Evolutionary conservation across 1,140 invertebrate species (phyloP).

Genomic region (Scaptomyza graminum): DNA sequence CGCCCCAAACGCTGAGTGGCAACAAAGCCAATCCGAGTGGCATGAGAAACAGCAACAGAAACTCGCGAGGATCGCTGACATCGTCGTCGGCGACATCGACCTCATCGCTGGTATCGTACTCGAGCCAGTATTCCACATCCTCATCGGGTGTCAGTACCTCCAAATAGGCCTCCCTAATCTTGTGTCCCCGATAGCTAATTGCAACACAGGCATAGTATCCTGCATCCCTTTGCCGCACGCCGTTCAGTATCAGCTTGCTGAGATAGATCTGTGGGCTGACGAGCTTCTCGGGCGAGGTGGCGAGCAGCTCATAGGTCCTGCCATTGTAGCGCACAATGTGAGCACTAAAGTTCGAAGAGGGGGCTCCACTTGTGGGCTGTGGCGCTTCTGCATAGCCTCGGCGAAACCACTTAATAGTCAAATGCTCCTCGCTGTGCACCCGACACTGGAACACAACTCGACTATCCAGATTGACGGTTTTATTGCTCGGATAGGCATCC

Average conservation of each 20-base stretch:
- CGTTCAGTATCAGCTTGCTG: conserved; percentile 77
- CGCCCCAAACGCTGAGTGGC: conserved; percentile 69
- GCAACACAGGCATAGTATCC: conserved; percentile 79
- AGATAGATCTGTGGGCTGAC: conserved; percentile 70
- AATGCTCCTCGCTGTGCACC: conserved; percentile 74
- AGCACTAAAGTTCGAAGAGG: conserved; percentile 58
- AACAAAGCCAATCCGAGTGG: conserved; percentile 71
- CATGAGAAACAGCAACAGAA: conserved; percentile 75
- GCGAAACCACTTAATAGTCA: conserved; percentile 79
- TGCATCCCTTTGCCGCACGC: conserved; percentile 57
- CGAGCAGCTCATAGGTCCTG: conserved; percentile 65
- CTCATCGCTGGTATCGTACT: conserved; percentile 59
- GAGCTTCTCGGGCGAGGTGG: conserved; percentile 62
- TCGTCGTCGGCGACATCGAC: neutral
- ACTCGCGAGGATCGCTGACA: conserved; percentile 59
- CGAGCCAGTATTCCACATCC: conserved; percentile 64
- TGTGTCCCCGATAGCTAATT: conserved; percentile 73
- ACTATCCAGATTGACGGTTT: conserved; percentile 46
- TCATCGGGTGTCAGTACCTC: conserved; percentile 42
- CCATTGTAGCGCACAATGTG: conserved; percentile 76
- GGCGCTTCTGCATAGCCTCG: conserved; percentile 37
- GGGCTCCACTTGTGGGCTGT: neutral
- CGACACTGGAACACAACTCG: conserved; percentile 78
- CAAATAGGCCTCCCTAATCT: conserved; percentile 72
- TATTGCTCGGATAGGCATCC: conserved; percentile 72